Evolutionary conservation across 1,140 invertebrate genomes (phyloP).

Genomic region (Fopius arisanus): DNA sequence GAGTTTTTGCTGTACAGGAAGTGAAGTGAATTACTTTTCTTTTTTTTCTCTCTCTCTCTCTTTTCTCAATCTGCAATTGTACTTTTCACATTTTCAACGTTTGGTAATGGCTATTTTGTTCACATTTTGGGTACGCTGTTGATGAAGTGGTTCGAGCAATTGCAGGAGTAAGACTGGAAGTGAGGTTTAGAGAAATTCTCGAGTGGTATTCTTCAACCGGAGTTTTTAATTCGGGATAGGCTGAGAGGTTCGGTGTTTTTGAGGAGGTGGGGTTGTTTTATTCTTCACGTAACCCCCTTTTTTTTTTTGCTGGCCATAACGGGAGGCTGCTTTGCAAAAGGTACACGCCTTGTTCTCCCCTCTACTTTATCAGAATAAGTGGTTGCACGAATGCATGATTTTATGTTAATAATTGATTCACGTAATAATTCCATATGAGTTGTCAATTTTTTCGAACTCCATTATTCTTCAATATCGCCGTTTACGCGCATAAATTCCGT

Average conservation of each 20-base stretch:
- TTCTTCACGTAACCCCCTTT: not conserved
- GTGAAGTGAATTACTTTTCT: not conserved
- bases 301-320: not conserved
- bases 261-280: conserved; percentile 2
- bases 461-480: conserved; percentile 31
- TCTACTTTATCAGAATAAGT: not conserved
- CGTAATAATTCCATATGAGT: too few species aligned
- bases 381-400: too few species aligned
- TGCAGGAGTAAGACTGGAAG: conserved; percentile 22
- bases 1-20: not conserved
- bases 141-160: conserved; percentile 25
- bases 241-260: not conserved
- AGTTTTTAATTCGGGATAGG: conserved; percentile 32
- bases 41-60: not conserved
- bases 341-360: conserved; percentile 8
- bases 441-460: too few species aligned
- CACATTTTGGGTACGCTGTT: not conserved
- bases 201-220: conserved; percentile 35
- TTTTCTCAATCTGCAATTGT: not conserved
- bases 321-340: conserved; percentile 3
- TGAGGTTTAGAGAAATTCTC: conserved; percentile 26
- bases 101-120: not conserved
- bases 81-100: not conserved
- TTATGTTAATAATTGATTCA: too few species aligned
- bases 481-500: conserved; percentile 36